Conservation (phyloP, 2,113 vertebrate genomes). For the Crotalus viridis region DNA sequence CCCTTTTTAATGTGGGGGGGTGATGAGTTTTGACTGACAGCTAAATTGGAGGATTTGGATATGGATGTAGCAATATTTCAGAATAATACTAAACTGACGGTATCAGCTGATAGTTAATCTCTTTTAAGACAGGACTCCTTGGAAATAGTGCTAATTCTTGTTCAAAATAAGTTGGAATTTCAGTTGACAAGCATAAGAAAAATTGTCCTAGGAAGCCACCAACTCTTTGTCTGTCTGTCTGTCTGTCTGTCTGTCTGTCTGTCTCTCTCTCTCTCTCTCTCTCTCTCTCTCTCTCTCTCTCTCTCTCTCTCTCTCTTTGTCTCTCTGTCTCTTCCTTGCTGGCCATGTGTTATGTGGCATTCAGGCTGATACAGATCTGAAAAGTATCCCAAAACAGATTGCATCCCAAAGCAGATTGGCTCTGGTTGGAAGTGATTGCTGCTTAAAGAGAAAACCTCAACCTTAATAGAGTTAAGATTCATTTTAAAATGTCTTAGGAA, state of each 20-base stretch:
- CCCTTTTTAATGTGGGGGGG: background rate
- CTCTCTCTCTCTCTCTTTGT: too few species aligned
- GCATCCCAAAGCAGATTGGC: background rate
- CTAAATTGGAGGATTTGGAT: background rate
- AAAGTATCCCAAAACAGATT: background rate
- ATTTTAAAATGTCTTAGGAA: background rate
- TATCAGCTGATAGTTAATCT: background rate
- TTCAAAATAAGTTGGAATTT: background rate
- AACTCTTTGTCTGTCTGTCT: background rate
- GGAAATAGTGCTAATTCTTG: background rate
- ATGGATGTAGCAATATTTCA: background rate
- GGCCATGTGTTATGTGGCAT: background rate
- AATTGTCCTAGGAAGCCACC: background rate
- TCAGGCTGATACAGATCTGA: background rate
- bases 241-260: too few species aligned
- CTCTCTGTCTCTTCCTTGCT: background rate
- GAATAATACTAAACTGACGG: background rate
- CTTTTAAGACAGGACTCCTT: background rate
- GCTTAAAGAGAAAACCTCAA: background rate
- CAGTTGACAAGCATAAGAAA: background rate
- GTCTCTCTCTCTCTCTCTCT: fast-evolving
- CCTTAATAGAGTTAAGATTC: background rate
- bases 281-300: too few species aligned
- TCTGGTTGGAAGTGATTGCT: background rate
- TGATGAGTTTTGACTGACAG: background rate